Evolutionary conservation across 2,888 invertebrate genomes (phyloP), one percentile per base, ranked within the genome.

Genomic region (Seira sanloemensis): DNA sequence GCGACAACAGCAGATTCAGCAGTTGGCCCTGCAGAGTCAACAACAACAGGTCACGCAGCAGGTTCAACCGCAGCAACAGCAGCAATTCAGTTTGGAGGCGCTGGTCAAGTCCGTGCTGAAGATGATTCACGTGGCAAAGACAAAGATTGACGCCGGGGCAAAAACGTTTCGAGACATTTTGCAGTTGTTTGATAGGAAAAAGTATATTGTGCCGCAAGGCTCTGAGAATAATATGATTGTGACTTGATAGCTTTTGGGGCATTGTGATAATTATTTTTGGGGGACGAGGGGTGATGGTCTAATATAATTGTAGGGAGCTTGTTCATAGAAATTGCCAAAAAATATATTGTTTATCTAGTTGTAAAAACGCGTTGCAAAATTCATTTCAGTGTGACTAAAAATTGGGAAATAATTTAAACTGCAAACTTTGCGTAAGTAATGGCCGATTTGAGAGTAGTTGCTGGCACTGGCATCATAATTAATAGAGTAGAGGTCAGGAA

Each of bases 101-200:
- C 12, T 81, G 62, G 46, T 81, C 46, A 81, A 81, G 21, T 81
- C 81, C 4, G 68, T 81, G 21, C 75, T 81, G 24, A 81, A 81
- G 25, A 58, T 75, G 69, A 62, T 81, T 76, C 75, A 81, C 16
- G 62, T 81, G 46, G 81, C 81, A 0, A 81, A 81, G 46, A 75
- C 75, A n/a, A 81, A 76, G 37, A 75, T 81, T 27, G 81, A 81
- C 69, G 69, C 68, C n/a, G 75, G 81, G 2, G 81, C 81, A 1
- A 27, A 76, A 12, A 82, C 82, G n/a, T 24, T 77, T 19, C 37
- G 66, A 72, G 77, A 73, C 19, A 46, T 82, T 26, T 7, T 82
- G n/a, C 66, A 69, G 26, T 65, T 82, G 5, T 82, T 82, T 27
- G 77, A 77, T 18, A 77, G 24, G 16, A 66, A 82, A 23, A 77